Evolutionary conservation across 2,113 vertebrate species (phyloP).

Genomic region (Gopherus flavomarginatus): DNA sequence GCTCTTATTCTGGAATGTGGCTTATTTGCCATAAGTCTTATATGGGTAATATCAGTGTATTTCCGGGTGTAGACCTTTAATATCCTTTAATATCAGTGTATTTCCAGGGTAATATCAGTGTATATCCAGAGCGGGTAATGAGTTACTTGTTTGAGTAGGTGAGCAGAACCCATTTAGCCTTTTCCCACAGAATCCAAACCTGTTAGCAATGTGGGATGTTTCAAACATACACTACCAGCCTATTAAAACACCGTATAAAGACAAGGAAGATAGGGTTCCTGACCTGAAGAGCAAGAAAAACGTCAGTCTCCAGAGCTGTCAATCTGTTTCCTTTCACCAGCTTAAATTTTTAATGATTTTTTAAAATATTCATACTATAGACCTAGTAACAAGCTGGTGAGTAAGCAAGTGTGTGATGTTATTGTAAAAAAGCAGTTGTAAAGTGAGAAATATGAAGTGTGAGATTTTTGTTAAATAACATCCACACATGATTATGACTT

Average conservation of each 20-base stretch:
- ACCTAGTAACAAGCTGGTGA: not conserved
- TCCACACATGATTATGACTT: rapidly evolving
- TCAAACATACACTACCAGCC: not conserved
- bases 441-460: not conserved
- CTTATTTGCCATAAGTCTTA: not conserved
- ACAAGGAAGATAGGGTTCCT: not conserved
- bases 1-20: not conserved
- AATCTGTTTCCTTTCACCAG: not conserved
- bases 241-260: not conserved
- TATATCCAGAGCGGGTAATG: not conserved
- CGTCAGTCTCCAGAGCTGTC: not conserved
- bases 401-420: not conserved
- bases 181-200: not conserved
- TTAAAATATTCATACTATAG: not conserved
- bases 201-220: not conserved
- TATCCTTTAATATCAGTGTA: too few species aligned
- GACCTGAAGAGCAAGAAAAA: not conserved
- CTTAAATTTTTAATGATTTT: not conserved
- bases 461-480: not conserved
- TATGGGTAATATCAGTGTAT: not conserved
- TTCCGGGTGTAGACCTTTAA: too few species aligned
- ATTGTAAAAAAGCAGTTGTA: not conserved
- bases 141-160: rapidly evolving
- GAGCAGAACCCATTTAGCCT: not conserved
- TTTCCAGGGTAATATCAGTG: too few species aligned